A percentile compares a stretch with the other conserved stretches of the same genome.
These are phyloP conservation scores for Lemur catta DNA, from an alignment of 2,797 vertebrate species.

Conservation along the genomic window DNA sequence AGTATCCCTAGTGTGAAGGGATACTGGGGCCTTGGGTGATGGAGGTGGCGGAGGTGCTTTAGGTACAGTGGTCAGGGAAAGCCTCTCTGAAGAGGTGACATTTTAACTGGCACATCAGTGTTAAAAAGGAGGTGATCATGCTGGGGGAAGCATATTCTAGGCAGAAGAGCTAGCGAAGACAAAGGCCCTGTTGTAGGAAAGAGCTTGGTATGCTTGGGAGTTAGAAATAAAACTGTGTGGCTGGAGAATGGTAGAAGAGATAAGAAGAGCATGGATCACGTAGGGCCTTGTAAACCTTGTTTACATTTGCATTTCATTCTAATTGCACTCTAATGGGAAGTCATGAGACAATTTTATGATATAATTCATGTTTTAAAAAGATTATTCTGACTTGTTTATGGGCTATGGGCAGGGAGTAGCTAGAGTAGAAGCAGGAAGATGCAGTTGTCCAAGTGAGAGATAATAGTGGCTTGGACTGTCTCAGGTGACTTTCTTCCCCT, in stretches of 20 bases:
- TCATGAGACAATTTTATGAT: background rate
- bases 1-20: background rate
- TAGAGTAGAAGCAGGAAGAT: slow-evolving; percentile 7
- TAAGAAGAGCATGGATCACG: background rate
- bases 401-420: background rate
- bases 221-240: background rate
- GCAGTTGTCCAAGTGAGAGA: background rate
- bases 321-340: background rate
- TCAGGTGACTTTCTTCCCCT: background rate
- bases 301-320: background rate
- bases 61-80: background rate
- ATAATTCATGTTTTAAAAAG: background rate
- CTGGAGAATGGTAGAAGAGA: background rate
- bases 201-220: background rate
- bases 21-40: background rate
- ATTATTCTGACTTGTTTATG: background rate
- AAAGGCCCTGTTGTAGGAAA: background rate
- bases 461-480: background rate
- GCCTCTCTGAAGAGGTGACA: background rate
- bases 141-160: background rate
- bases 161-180: background rate
- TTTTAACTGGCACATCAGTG: background rate
- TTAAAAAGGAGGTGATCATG: background rate
- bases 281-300: background rate
- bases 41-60: background rate